These are phyloP conservation scores for Thera britannica DNA, from an alignment of 2,888 invertebrate genomes.

Conservation along the genomic window DNA sequence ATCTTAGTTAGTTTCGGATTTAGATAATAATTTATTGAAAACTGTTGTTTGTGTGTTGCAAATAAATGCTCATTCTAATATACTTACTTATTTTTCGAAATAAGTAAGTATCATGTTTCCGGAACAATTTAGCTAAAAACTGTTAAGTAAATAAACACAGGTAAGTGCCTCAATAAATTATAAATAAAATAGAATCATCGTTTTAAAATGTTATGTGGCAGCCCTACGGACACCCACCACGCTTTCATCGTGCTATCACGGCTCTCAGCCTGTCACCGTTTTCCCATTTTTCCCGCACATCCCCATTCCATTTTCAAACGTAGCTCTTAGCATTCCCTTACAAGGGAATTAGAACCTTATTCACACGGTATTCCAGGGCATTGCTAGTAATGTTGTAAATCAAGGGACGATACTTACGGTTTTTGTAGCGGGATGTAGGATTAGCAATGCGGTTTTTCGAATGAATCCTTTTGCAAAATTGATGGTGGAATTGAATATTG, in stretches of 20 bases:
- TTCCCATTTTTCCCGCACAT: constrained; percentile 77
- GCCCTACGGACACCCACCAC: constrained; percentile 66
- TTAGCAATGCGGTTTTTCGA: constrained; percentile 81
- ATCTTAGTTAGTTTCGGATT: too few relatives aligned
- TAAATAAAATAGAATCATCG: too few relatives aligned
- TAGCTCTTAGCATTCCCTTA: constrained; percentile 4
- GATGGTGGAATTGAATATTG: constrained; percentile 73
- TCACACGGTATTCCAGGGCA: constrained; percentile 24
- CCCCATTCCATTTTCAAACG: constrained; percentile 44
- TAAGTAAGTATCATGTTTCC: too few relatives aligned
- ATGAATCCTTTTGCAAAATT: constrained; percentile 72
- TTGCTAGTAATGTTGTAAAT: constrained; percentile 15
- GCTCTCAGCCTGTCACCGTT: constrained; percentile 81
- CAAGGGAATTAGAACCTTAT: constrained; percentile 39
- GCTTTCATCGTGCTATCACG: constrained; percentile 80
- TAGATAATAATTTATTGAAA: too few relatives aligned
- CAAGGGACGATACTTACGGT: constrained; percentile 40
- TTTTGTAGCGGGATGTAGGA: constrained; percentile 45
- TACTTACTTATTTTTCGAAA: too few relatives aligned
- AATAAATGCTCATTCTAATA: too few relatives aligned
- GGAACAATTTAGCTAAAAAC: too few relatives aligned
- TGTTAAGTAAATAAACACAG: too few relatives aligned
- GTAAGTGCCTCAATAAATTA: too few relatives aligned
- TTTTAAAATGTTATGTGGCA: constrained; percentile 38
- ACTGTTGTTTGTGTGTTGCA: too few relatives aligned